These are phyloP conservation scores for Cataglyphis altisquamis DNA, from an alignment of 2,888 invertebrate species.

Conservation along the genomic window DNA sequence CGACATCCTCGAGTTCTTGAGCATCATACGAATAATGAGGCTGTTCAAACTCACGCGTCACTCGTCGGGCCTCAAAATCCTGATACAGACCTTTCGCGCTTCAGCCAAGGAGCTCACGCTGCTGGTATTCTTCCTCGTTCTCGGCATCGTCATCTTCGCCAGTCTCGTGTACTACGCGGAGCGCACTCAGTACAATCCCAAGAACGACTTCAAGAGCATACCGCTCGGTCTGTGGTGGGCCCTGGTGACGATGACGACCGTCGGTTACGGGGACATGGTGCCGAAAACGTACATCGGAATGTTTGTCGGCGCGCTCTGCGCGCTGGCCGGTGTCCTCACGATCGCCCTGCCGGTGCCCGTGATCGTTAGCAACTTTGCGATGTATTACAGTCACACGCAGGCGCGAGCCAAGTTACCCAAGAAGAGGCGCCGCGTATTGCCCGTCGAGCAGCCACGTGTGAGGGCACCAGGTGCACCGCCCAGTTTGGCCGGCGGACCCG, in stretches of 20 bases:
- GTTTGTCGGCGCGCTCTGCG: constrained; percentile 99
- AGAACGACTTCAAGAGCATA: constrained; percentile 99
- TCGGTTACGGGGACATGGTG: constrained; percentile 99
- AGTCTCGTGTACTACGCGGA: constrained; percentile 99
- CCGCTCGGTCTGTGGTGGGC: constrained; percentile 99
- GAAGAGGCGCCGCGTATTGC: constrained; percentile 98
- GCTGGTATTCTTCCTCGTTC: constrained; percentile 98
- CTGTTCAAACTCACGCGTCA: constrained; percentile 98
- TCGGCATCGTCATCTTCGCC: constrained; percentile 98
- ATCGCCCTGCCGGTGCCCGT: constrained; percentile 99
- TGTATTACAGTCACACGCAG: constrained; percentile 98
- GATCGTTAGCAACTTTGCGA: constrained; percentile 99
- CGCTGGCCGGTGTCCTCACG: constrained; percentile 98
- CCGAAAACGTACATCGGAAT: constrained; percentile 99
- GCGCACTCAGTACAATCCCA: constrained; percentile 97
- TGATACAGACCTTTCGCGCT: constrained; percentile 99
- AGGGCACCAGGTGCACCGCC: constrained; percentile 86
- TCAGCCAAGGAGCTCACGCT: constrained; percentile 98
- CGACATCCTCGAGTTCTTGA: constrained; percentile 98
- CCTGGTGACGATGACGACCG: constrained; percentile 99
- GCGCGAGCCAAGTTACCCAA: constrained; percentile 99
- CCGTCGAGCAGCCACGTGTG: constrained; percentile 94
- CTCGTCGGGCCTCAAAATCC: constrained; percentile 98
- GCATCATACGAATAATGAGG: constrained; percentile 98
- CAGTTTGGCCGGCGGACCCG: constrained; percentile 85